A percentile compares a stretch with the other conserved stretches of the same genome.
phyloP scores from a whole-genome alignment of 1,140 invertebrate species.

The Neodiprion fabricii region DNA sequence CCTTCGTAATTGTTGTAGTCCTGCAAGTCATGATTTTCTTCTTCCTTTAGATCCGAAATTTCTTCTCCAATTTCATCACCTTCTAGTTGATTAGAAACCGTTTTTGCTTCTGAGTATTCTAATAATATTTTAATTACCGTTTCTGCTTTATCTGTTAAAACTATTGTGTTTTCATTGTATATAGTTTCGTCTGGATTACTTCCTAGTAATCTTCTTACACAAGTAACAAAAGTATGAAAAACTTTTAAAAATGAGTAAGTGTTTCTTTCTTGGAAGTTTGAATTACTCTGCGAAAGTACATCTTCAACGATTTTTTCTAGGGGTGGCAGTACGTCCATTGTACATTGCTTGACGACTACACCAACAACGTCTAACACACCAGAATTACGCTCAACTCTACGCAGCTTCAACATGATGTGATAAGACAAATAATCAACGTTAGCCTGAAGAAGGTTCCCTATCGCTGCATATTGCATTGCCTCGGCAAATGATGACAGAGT shows the following conservation, averaged over 20 bases:
- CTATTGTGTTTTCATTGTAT: conserved; percentile 23
- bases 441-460: conserved; percentile 63
- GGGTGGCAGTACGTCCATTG: conserved; percentile 65
- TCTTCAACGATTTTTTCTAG: conserved; percentile 70
- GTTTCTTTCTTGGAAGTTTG: conserved; percentile 64
- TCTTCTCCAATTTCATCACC: conserved; percentile 28
- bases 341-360: conserved; percentile 71
- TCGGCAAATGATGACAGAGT: conserved; percentile 63
- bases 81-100: conserved; percentile 22
- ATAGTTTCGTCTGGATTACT: conserved; percentile 16
- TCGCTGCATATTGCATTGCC: conserved; percentile 57
- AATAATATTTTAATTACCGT: conserved; percentile 19
- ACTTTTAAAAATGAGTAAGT: conserved; percentile 66
- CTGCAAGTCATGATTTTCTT: conserved; percentile 13
- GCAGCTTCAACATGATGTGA: conserved; percentile 69
- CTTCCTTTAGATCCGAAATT: conserved; percentile 23
- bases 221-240: conserved; percentile 68
- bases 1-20: conserved; percentile 22
- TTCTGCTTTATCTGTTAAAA: conserved; percentile 10
- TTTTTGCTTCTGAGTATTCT: conserved; percentile 26
- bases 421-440: conserved; percentile 75
- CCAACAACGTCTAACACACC: conserved; percentile 66
- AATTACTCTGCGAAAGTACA: conserved; percentile 67
- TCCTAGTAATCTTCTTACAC: conserved; percentile 62
- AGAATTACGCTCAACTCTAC: conserved; percentile 60